phyloP scores from a whole-genome alignment of 2,797 vertebrate species.

The Sebastes kiyomatsui region DNA sequence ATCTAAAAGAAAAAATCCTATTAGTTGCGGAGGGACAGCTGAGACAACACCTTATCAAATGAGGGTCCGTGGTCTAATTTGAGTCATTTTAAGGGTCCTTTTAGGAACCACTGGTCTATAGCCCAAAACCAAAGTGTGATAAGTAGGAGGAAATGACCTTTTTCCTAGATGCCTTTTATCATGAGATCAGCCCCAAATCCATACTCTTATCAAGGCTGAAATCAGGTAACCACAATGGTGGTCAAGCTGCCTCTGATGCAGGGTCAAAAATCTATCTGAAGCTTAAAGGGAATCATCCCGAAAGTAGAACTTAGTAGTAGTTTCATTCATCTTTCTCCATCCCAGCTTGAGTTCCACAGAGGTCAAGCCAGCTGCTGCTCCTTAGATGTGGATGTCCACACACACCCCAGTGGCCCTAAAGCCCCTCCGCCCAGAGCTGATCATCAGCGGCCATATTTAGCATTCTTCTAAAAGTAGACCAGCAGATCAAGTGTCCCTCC shows the following conservation, averaged over 20 bases:
- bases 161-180: not conserved
- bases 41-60: no score
- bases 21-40: no score
- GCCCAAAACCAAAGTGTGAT: not conserved
- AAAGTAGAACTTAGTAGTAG: not conserved
- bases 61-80: no score
- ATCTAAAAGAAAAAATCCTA: no score
- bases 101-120: no score
- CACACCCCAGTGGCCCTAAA: constrained; percentile 23
- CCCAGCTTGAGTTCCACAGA: constrained; percentile 24
- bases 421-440: constrained; percentile 32
- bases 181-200: not conserved
- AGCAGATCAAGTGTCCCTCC: constrained; percentile 40
- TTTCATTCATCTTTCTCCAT: constrained; percentile 53
- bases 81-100: no score
- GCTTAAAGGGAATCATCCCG: not conserved
- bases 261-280: not conserved
- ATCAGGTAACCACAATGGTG: not conserved
- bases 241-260: not conserved
- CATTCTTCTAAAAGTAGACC: constrained; percentile 64
- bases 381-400: constrained; percentile 51
- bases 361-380: constrained; percentile 58
- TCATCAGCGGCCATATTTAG: constrained; percentile 61
- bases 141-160: not conserved
- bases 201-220: not conserved